These are phyloP conservation scores for Lagria hirta DNA, from an alignment of 2,888 invertebrate species.

Conservation along the genomic window DNA sequence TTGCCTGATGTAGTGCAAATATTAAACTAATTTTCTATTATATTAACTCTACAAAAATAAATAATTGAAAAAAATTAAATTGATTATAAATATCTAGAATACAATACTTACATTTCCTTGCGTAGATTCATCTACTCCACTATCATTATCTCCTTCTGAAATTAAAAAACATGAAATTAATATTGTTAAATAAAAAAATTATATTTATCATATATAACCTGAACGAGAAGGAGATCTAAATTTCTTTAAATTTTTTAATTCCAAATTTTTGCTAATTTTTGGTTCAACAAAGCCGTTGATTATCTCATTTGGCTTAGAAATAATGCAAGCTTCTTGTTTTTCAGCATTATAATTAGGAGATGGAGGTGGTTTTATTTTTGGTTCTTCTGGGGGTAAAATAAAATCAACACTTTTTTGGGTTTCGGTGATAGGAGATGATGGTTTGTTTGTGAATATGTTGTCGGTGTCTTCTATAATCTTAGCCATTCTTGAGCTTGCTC, in stretches of 20 bases:
- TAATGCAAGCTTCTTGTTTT: slow-evolving; percentile 8
- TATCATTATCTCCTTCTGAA: slow-evolving; percentile 81
- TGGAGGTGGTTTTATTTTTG: slow-evolving; percentile 42
- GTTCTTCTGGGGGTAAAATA: slow-evolving; percentile 26
- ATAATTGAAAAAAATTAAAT: neutral
- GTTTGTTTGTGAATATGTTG: slow-evolving; percentile 15
- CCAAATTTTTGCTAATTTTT: slow-evolving; percentile 22
- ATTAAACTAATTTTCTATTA: neutral
- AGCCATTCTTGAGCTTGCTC: slow-evolving; percentile 43
- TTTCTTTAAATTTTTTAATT: slow-evolving; percentile 31
- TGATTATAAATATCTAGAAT: slow-evolving; percentile 1
- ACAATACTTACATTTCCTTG: slow-evolving; percentile 73
- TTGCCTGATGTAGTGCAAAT: neutral
- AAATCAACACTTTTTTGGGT: slow-evolving; percentile 45
- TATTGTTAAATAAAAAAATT: slow-evolving; percentile 1
- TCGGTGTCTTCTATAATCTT: slow-evolving; percentile 42
- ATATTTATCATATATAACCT: slow-evolving; percentile 26
- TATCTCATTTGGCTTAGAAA: slow-evolving; percentile 5
- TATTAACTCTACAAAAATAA: neutral
- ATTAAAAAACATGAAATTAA: slow-evolving; percentile 44
- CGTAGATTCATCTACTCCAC: slow-evolving; percentile 78
- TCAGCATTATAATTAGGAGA: slow-evolving; percentile 50
- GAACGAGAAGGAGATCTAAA: slow-evolving; percentile 33
- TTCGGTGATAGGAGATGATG: slow-evolving; percentile 29
- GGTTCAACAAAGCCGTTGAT: slow-evolving; percentile 4